Evolutionary conservation across 2,113 vertebrate species (phyloP).

Genomic region (Noctilio leporinus): DNA sequence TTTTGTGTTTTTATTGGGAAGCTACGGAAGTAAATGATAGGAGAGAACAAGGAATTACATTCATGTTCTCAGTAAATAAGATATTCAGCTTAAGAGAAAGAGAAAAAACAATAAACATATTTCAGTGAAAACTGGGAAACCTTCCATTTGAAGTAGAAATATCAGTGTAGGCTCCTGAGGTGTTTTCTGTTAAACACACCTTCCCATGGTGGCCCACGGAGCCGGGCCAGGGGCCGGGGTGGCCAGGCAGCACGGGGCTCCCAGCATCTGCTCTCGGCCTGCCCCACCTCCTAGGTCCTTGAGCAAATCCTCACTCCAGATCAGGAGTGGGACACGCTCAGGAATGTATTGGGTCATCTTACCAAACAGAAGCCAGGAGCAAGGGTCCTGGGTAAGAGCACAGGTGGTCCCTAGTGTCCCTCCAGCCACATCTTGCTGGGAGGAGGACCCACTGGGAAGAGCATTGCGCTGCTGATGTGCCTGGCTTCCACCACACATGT

Average conservation of each 20-base stretch:
- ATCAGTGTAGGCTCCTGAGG: too few relatives aligned
- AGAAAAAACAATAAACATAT: not conserved
- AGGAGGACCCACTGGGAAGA: not conserved
- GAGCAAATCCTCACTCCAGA: not conserved
- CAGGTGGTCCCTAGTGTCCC: too few relatives aligned
- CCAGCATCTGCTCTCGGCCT: rapidly evolving
- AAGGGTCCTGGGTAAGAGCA: too few relatives aligned
- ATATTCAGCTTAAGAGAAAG: not conserved
- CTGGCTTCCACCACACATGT: rapidly evolving
- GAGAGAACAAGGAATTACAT: not conserved
- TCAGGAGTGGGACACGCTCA: rapidly evolving
- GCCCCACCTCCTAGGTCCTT: not conserved
- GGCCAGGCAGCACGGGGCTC: rapidly evolving
- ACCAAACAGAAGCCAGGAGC: not conserved
- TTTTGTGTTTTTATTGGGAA: not conserved
- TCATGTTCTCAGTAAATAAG: not conserved
- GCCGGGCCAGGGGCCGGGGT: not conserved
- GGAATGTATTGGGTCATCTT: not conserved
- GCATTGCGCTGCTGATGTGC: rapidly evolving
- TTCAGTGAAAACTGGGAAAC: not conserved
- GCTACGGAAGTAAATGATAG: not conserved
- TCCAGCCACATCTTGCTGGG: not conserved
- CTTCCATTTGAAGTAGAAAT: not conserved
- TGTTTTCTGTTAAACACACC: not conserved
- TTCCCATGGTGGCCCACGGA: not conserved